Base-by-base conservation (phyloP, 2,113 vertebrate species). In the Dicaeum eximium region DNA sequence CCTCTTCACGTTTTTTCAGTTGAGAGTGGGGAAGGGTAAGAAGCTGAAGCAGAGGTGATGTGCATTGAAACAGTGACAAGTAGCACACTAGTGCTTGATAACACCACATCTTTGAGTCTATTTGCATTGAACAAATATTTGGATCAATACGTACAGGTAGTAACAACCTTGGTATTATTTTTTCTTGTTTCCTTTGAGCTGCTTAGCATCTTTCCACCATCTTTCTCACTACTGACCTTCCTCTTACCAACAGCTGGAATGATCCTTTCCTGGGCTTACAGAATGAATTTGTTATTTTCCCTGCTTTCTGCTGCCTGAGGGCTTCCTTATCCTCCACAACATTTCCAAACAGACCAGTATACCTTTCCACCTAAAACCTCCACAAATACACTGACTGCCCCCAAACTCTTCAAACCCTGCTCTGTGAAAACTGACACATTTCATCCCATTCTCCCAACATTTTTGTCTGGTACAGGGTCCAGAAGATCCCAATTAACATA, bases 221-320 rank as follows among this genome's bases (percentile, higher is more conserved):
- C 48, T 30, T 80, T 90, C 38, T 70, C 10, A n/a, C 10, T 86
- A 37, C 15, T 48, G 38, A 53, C 7, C 17, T 71, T 66, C 50
- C 45, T 61, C 28, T 78, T 19, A 69, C 35, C 25, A 5, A 2
- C 7, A 58, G 15, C 8, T 2, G 0, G 6, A 1, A 4, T 15
- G 20, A 85, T 73, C n/a, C 8, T 73, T 78, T 88, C n/a, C 9
- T 9, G 15, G 8, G 22, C 4, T 70, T 56, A 74, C 16, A 66
- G 22, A 73, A 70, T 2, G 8, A 66, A 82, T 62, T 37, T 71
- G 11, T 56, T 42, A 50, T 73, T 81, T 7, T 9, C 8, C 18
- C 37, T 80, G 19, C 27, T 72, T 72, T 10, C 22, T 15, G 16
- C 42, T 47, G 31, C 40, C 42, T 57, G 11, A 1, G 16, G 37